These are phyloP conservation scores for Pseudochromis fuscus DNA, from an alignment of 2,797 vertebrate genomes.

Conservation along the genomic window DNA sequence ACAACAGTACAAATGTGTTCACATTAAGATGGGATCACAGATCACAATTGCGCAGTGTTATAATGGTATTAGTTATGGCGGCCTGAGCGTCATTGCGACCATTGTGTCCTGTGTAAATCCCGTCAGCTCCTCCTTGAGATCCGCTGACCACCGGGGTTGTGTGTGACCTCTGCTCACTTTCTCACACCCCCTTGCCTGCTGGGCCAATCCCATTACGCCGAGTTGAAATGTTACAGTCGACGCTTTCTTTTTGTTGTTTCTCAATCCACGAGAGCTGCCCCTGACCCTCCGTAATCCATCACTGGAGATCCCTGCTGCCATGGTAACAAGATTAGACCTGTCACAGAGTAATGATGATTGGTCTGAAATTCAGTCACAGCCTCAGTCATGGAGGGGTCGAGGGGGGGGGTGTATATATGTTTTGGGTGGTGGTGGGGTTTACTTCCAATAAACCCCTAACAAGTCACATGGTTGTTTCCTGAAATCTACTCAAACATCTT, in stretches of 20 bases:
- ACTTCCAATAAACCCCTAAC: constrained; percentile 28
- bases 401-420: constrained; percentile 27
- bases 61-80: constrained; percentile 14
- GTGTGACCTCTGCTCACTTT: constrained; percentile 63
- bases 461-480: constrained; percentile 35
- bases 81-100: constrained; percentile 14
- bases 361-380: constrained; percentile 68
- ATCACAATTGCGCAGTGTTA: constrained; percentile 13
- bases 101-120: constrained; percentile 42
- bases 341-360: constrained; percentile 82
- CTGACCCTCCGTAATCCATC: constrained; percentile 72
- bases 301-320: constrained; percentile 72
- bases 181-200: constrained; percentile 60
- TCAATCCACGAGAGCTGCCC: constrained; percentile 58
- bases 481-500: constrained; percentile 10
- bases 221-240: constrained; percentile 75
- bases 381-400: constrained; percentile 22
- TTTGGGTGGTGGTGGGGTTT: constrained; percentile 26
- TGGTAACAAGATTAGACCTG: constrained; percentile 76
- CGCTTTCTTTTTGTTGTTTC: constrained; percentile 71
- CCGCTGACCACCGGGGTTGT: constrained; percentile 71
- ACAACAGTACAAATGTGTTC: not conserved
- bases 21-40: not conserved
- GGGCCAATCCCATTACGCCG: constrained; percentile 75
- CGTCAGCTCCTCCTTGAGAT: constrained; percentile 48